Base-by-base conservation (phyloP, 2,113 vertebrate genomes). In the Neogobius melanostomus region DNA sequence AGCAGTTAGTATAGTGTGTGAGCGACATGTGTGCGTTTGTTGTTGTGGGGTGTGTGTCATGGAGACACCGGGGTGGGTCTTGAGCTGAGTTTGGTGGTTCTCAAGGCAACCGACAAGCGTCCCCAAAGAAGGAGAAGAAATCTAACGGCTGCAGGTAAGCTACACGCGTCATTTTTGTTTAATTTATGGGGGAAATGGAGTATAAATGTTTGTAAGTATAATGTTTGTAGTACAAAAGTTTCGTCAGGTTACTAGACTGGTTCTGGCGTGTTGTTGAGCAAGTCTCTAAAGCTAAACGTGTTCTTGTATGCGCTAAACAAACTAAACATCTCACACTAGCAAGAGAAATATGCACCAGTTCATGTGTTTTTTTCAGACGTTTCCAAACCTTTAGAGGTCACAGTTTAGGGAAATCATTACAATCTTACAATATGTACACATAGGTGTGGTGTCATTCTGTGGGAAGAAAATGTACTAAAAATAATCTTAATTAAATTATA, bases 51-150 rank as follows among this genome's bases (percentile, higher is more conserved):
- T 11, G 79, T 63, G 71, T 65, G 60, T 67, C 82, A 85, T 85
- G 82, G 89, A 69, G 84, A 91, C 82, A 70, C 12, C 57, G n/a
- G 82, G 78, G 66, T 60, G 85, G 78, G 74, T 76, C 79, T 74
- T 49, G 28, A 5, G 3, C 28, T 62, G 64, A 75, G 87, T 92
- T 87, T 80, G 61, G 71, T n/a, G 53, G 90, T 90, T 84, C 81
- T 83, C 91, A 85, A 81, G 90, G 87, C 82, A 89, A 92, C 92
- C 46, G 47, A 6, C 42, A 68, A 66, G 47, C 47, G 67, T 21
- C 42, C 51, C 48, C 50, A 12, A 44, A 8, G n/a, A 53, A 17
- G 1, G 6, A 3, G 16, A 51, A 44, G 6, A 59, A 12, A 1
- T 0, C 28, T 8, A 43, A 3, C 10, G 4, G 3, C 1, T 47